Conservation (phyloP, 2,113 vertebrate genomes). For the Neotragus moschatus region DNA sequence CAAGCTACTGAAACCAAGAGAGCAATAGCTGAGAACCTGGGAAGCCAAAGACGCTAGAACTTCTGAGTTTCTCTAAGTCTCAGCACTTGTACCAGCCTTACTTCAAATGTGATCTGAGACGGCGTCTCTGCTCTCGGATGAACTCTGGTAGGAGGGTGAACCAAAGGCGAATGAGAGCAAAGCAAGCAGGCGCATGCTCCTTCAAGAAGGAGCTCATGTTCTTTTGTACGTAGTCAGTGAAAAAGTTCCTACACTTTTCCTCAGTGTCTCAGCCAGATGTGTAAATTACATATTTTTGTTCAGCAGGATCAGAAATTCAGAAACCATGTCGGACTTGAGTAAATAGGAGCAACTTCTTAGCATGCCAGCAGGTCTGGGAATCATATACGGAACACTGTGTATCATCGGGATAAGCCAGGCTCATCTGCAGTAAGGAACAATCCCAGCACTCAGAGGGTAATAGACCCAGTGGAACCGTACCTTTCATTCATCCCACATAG, state of each 20-base stretch:
- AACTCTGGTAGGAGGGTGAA: not conserved
- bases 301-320: not conserved
- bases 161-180: not conserved
- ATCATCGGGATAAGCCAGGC: not conserved
- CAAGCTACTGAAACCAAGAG: conserved; percentile 62
- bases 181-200: not conserved
- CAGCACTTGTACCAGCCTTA: not conserved
- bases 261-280: not conserved
- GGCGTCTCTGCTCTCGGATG: not conserved
- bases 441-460: not conserved
- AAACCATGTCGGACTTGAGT: not conserved
- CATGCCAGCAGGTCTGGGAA: not conserved
- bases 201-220: not conserved
- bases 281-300: not conserved
- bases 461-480: not conserved
- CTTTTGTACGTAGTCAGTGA: not conserved
- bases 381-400: not conserved
- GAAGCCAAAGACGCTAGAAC: conserved; percentile 35
- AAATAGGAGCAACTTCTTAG: not conserved
- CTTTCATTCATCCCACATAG: not conserved
- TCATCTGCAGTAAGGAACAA: not conserved
- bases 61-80: not conserved
- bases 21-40: conserved; percentile 29
- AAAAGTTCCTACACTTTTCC: not conserved
- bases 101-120: not conserved